Evolutionary conservation across 1,140 invertebrate genomes (phyloP).

Genomic region (Epicauta chinensis): DNA sequence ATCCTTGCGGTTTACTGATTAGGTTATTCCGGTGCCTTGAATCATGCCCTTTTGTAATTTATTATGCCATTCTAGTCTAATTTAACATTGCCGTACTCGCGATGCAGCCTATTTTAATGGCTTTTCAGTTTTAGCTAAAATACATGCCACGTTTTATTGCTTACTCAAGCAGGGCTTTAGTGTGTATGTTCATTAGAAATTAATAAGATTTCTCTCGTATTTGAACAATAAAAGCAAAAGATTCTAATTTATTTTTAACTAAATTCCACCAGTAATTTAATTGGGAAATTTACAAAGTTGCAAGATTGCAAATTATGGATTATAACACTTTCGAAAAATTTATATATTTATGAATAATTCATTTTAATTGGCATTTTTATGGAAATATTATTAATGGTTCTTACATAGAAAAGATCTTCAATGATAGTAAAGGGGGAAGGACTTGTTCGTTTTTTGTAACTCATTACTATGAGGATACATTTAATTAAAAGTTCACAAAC

Average conservation of each 20-base stretch:
- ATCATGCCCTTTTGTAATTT: slow-evolving; percentile 30
- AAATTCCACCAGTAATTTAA: neutral
- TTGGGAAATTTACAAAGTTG: neutral
- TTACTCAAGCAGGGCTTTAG: neutral
- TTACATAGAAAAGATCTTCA: neutral
- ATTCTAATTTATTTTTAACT: neutral
- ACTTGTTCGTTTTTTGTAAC: slow-evolving; percentile 2
- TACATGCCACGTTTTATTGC: slow-evolving; percentile 21
- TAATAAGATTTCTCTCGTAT: neutral
- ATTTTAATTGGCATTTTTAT: neutral
- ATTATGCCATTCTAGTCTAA: slow-evolving; percentile 35
- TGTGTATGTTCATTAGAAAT: neutral
- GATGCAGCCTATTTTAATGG: slow-evolving; percentile 30
- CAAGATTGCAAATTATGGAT: neutral
- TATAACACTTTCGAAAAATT: neutral
- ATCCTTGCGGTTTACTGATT: slow-evolving; percentile 34
- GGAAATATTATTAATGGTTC: neutral
- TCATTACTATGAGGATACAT: slow-evolving; percentile 20
- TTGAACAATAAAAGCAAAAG: too few species aligned
- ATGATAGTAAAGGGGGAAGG: too few species aligned
- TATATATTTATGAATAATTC: neutral
- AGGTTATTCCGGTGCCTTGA: slow-evolving; percentile 34
- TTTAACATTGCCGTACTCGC: slow-evolving; percentile 28
- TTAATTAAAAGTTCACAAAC: slow-evolving; percentile 21
- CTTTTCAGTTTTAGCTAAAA: slow-evolving; percentile 30